Evolutionary conservation across 2,113 vertebrate genomes (phyloP).

Genomic region (Chitala chitala): DNA sequence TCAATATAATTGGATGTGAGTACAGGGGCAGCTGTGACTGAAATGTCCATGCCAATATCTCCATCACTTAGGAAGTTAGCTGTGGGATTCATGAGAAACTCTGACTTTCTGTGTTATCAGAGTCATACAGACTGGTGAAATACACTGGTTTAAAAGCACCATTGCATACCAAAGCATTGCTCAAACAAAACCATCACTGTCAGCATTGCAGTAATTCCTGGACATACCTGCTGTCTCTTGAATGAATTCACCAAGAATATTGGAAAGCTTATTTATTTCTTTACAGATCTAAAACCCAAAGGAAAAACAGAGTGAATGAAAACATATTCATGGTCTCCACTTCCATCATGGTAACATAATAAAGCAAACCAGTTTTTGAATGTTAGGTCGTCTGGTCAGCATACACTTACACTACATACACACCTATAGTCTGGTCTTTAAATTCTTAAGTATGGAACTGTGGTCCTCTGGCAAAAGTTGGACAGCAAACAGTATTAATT

Average conservation of each 20-base stretch:
- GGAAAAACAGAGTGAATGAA: slow-evolving; percentile 19
- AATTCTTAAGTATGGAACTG: too few species aligned
- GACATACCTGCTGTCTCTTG: slow-evolving; percentile 68
- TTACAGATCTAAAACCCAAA: slow-evolving; percentile 74
- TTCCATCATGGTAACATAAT: background rate
- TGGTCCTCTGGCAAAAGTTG: too few species aligned
- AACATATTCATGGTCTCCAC: background rate
- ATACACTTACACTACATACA: too few species aligned
- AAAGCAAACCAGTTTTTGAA: too few species aligned
- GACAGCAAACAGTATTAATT: too few species aligned
- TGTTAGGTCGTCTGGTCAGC: too few species aligned
- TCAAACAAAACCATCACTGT: background rate
- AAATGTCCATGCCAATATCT: slow-evolving; percentile 64
- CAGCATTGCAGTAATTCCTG: background rate
- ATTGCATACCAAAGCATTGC: background rate
- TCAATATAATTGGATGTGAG: slow-evolving; percentile 73
- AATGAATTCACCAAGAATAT: slow-evolving; percentile 70
- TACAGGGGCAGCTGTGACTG: slow-evolving; percentile 57
- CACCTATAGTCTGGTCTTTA: too few species aligned
- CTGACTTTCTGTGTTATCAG: background rate
- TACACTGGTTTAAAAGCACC: background rate
- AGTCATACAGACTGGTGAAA: background rate
- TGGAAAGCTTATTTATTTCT: slow-evolving; percentile 74
- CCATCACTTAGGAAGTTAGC: slow-evolving; percentile 67
- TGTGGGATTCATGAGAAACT: slow-evolving; percentile 40